Evolutionary conservation across 1,140 invertebrate species (phyloP).

Genomic region (Hesperophylax magnus): DNA sequence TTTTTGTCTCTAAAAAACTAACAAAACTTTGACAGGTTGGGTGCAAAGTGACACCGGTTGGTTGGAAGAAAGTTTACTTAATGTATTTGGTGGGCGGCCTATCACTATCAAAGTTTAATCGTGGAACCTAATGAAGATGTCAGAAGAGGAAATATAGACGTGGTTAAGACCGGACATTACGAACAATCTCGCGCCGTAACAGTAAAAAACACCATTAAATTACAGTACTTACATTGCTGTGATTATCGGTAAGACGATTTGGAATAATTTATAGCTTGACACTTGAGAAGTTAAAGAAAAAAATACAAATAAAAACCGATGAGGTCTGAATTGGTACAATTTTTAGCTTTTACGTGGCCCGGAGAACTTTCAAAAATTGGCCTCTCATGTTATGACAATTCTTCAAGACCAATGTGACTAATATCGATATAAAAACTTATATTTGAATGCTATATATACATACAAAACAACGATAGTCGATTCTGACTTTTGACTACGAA

Average conservation of each 20-base stretch:
- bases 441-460: no score
- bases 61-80: slow-evolving; percentile 10
- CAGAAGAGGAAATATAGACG: background rate
- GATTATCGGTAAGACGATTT: slow-evolving; percentile 12
- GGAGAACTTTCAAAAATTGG: no score
- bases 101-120: slow-evolving; percentile 1
- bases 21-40: no score
- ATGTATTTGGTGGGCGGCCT: background rate
- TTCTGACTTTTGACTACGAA: no score
- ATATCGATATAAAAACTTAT: no score
- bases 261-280: background rate
- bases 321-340: background rate
- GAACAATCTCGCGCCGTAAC: slow-evolving; percentile 5
- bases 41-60: background rate
- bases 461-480: no score
- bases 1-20: no score
- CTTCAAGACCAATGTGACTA: no score
- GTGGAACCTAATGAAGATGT: slow-evolving; percentile 31
- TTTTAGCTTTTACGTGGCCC: no score
- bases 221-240: background rate
- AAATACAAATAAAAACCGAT: background rate
- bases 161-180: slow-evolving; percentile 23
- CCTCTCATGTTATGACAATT: no score
- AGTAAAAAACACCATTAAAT: slow-evolving; percentile 18
- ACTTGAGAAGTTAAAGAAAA: background rate